Conservation (phyloP, 2,113 vertebrate species). For the Solea solea region DNA sequence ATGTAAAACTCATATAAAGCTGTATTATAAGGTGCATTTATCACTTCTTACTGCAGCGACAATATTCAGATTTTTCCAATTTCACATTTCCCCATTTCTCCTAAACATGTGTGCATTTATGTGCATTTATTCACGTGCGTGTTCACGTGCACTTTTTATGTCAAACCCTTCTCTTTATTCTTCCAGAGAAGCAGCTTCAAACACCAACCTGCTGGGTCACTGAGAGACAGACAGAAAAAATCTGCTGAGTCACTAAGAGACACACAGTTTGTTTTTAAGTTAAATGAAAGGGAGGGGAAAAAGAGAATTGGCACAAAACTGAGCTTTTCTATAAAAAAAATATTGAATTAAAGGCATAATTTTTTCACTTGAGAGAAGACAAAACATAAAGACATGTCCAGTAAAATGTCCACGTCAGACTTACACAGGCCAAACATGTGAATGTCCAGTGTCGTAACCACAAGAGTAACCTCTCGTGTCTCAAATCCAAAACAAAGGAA, state of each 20-base stretch:
- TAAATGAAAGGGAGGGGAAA: conserved; percentile 1
- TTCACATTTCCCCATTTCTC: too few relatives aligned
- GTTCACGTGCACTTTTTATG: conserved; percentile 38
- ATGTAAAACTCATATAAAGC: neutral
- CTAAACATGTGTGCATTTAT: neutral
- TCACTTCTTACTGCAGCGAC: too few relatives aligned
- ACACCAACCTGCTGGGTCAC: conserved; percentile 41
- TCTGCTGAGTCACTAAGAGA: conserved; percentile 56
- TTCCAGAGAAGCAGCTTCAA: conserved; percentile 60
- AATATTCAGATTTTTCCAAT: conserved; percentile 11
- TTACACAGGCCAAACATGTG: too few relatives aligned
- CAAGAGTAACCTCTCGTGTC: too few relatives aligned
- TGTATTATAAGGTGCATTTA: neutral
- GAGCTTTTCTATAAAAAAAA: too few relatives aligned
- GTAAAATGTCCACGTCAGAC: too few relatives aligned
- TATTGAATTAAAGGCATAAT: too few relatives aligned
- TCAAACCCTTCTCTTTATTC: conserved; percentile 55
- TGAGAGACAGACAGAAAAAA: conserved; percentile 13
- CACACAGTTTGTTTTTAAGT: conserved; percentile 53
- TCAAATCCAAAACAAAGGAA: too few relatives aligned
- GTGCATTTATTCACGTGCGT: conserved; percentile 2
- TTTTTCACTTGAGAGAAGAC: too few relatives aligned
- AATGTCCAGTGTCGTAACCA: too few relatives aligned
- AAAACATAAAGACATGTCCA: too few relatives aligned
- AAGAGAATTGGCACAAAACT: too few relatives aligned